Percentiles rank a stretch among this genome's conserved stretches.
Conservation (phyloP, 2,888 invertebrate species). For the Meta bourneti region DNA sequence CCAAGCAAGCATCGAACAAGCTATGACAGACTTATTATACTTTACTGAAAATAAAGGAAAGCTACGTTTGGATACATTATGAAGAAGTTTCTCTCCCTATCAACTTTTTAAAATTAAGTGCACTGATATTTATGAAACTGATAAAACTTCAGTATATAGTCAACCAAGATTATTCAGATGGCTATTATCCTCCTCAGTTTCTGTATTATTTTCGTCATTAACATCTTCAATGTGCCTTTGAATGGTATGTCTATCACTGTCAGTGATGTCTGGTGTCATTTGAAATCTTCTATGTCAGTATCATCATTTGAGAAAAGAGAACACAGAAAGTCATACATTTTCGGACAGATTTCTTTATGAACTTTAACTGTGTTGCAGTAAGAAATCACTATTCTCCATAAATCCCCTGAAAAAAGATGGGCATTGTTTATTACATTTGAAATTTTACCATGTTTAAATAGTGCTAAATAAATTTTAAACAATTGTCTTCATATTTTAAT, state of each 20-base stretch:
- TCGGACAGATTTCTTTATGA: not conserved
- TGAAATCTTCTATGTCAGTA: constrained; percentile 18
- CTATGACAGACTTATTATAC: constrained; percentile 94
- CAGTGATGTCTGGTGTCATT: constrained; percentile 16
- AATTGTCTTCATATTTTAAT: not conserved
- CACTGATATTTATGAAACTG: not conserved
- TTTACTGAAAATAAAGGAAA: constrained; percentile 96
- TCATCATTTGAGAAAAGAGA: constrained; percentile 1
- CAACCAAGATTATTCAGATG: constrained; percentile 15
- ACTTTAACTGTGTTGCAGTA: constrained; percentile 6
- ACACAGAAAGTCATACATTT: constrained; percentile 7
- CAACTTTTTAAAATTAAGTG: not conserved
- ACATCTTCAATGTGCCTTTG: constrained; percentile 38
- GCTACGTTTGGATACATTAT: constrained; percentile 85
- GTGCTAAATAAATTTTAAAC: not conserved
- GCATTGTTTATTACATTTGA: not conserved
- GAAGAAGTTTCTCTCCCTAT: not conserved
- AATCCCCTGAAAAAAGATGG: constrained; percentile 50
- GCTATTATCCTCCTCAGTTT: constrained; percentile 14
- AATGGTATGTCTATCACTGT: constrained; percentile 39
- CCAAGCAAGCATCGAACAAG: constrained; percentile 95
- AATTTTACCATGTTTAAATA: not conserved
- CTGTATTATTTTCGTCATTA: constrained; percentile 30
- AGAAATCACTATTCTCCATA: constrained; percentile 46
- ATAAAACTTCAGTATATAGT: not conserved